phyloP scores from a whole-genome alignment of 1,140 invertebrate genomes.

The Zaprionus africanus region DNA sequence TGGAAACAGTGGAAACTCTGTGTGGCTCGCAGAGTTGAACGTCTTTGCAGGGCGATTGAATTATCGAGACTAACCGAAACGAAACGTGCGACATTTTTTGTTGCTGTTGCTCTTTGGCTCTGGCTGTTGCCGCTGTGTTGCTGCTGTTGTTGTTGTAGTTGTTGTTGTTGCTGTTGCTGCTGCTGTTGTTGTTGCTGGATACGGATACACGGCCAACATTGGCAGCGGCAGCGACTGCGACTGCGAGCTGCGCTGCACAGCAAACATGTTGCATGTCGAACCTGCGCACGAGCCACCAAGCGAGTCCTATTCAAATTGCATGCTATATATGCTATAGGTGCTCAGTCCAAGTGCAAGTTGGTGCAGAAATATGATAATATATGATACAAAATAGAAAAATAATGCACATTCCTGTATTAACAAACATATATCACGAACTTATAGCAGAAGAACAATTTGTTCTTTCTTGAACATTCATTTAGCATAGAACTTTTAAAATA shows the following conservation, averaged over 20 bases:
- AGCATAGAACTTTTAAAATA: background rate
- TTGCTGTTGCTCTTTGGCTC: constrained; percentile 64
- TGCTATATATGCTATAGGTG: constrained; percentile 7
- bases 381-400: background rate
- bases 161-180: constrained; percentile 13
- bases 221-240: constrained; percentile 32
- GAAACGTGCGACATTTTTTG: constrained; percentile 81
- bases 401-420: too few relatives aligned
- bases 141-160: constrained; percentile 18
- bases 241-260: constrained; percentile 37
- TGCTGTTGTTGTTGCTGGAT: constrained; percentile 34
- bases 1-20: constrained; percentile 8
- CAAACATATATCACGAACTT: too few relatives aligned
- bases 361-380: background rate
- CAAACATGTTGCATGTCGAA: constrained; percentile 54
- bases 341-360: background rate
- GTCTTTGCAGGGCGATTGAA: constrained; percentile 80
- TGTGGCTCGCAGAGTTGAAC: constrained; percentile 52
- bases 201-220: constrained; percentile 55
- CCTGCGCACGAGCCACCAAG: background rate
- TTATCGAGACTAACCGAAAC: constrained; percentile 80
- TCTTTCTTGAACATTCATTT: too few relatives aligned
- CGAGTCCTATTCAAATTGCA: constrained; percentile 2
- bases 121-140: constrained; percentile 9
- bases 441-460: too few relatives aligned